Conservation (phyloP, 2,888 invertebrate species). For the Germaria angustata region DNA sequence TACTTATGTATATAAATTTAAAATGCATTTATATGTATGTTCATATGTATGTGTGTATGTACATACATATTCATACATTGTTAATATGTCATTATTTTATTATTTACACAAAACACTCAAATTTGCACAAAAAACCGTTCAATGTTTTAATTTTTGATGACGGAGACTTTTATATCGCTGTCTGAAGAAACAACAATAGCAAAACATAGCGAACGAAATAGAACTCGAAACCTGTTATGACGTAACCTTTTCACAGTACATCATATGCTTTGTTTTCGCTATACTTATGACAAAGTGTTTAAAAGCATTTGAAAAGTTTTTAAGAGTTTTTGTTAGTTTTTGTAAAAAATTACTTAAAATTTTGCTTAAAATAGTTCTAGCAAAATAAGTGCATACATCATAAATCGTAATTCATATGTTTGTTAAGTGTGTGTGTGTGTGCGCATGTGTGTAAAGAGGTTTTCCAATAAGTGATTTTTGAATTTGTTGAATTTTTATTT, state of each 20-base stretch:
- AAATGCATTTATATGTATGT: neutral
- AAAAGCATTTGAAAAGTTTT: neutral
- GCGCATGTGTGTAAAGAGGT: neutral
- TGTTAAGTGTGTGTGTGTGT: neutral
- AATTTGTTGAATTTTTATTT: no score
- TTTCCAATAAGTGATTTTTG: no score
- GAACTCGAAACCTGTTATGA: conserved; percentile 26
- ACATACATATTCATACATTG: neutral
- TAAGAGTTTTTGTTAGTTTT: neutral
- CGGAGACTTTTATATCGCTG: conserved; percentile 1
- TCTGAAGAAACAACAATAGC: neutral
- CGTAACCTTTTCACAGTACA: conserved; percentile 36
- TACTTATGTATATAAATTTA: neutral
- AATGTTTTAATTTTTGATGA: neutral
- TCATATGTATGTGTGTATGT: neutral
- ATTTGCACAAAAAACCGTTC: conserved; percentile 3
- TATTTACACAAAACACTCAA: neutral
- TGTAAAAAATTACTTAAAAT: neutral
- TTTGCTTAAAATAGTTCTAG: neutral
- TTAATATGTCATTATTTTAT: neutral
- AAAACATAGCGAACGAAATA: neutral
- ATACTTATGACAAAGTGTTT: neutral
- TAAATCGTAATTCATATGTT: no score
- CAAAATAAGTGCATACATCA: neutral
- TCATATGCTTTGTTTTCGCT: neutral